A percentile compares a stretch with the other conserved stretches of the same genome.
Conservation (phyloP, 2,113 vertebrate genomes). For the Zosterops hypoxanthus region DNA sequence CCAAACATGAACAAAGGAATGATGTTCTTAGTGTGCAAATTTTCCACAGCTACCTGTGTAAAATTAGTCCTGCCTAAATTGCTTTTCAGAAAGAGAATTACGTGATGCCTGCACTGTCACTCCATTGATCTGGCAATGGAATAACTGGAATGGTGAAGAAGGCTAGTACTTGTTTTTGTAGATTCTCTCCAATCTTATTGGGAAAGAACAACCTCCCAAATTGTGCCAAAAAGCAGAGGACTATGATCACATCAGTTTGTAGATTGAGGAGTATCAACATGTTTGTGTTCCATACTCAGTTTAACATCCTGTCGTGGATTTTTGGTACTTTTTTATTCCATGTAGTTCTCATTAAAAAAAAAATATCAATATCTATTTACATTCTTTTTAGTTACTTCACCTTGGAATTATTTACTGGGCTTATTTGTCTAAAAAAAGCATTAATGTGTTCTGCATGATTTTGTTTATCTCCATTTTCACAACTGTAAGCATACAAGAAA, state of each 20-base stretch:
- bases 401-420: neutral
- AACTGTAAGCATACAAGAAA: neutral
- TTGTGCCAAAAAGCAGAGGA: neutral
- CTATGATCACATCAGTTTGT: neutral
- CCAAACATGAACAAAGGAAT: neutral
- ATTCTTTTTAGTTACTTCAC: neutral
- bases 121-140: neutral
- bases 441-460: neutral
- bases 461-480: neutral
- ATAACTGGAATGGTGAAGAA: neutral
- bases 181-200: neutral
- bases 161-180: neutral
- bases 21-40: neutral
- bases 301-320: neutral
- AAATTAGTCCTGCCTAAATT: neutral
- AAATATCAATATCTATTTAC: neutral
- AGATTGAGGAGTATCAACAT: neutral
- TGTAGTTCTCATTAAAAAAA: neutral
- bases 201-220: neutral
- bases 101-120: neutral
- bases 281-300: neutral
- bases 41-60: neutral
- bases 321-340: neutral
- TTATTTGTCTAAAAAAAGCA: neutral
- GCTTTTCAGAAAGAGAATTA: neutral